These are phyloP conservation scores for Myotis planiceps DNA, from an alignment of 2,797 vertebrate species.

Conservation along the genomic window DNA sequence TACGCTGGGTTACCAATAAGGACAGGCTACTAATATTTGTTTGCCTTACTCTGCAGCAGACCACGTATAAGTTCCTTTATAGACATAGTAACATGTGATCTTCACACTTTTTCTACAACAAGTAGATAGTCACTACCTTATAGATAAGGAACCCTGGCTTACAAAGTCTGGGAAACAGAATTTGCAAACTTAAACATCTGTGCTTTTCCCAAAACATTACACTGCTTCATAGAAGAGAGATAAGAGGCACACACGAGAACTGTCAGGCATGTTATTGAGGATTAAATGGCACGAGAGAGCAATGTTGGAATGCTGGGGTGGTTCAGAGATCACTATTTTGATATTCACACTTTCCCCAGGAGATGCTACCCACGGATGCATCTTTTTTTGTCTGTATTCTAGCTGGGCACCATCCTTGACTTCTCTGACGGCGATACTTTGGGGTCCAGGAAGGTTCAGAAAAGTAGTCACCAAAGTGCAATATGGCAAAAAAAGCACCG, in stretches of 20 bases:
- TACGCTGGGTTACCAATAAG: constrained; percentile 4
- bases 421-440: neutral
- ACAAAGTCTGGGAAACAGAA: neutral
- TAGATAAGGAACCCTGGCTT: neutral
- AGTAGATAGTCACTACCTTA: neutral
- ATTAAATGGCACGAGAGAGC: neutral
- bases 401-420: neutral
- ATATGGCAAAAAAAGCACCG: neutral
- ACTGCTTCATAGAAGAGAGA: neutral
- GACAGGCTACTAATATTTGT: constrained; percentile 5
- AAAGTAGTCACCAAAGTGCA: neutral
- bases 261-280: neutral
- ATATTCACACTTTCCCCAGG: neutral
- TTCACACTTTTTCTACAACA: neutral
- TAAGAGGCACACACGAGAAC: neutral
- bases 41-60: constrained; percentile 7
- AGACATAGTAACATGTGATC: neutral
- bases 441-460: neutral
- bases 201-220: neutral
- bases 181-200: neutral
- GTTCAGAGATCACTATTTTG: neutral
- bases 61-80: neutral
- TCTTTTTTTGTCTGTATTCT: neutral
- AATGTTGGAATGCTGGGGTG: neutral
- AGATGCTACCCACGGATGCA: neutral